A percentile compares a stretch with the other conserved stretches of the same genome.
These are phyloP conservation scores for Murina feae DNA, from an alignment of 2,113 vertebrate species.

Conservation along the genomic window DNA sequence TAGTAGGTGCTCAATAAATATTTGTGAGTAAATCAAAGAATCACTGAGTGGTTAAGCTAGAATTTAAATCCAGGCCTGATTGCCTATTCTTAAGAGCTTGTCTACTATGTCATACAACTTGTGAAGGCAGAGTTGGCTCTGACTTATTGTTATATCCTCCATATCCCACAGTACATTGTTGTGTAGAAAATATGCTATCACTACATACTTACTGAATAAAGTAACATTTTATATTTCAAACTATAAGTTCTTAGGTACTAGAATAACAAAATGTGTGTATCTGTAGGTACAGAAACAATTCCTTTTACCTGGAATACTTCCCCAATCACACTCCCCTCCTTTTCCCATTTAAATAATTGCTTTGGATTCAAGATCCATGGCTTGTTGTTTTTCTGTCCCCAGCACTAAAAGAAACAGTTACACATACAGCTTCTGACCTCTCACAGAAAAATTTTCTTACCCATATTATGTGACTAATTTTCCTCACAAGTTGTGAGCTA, in stretches of 20 bases:
- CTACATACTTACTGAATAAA: slow-evolving; percentile 6
- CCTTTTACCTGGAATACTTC: background rate
- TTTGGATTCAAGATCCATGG: background rate
- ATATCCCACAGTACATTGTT: background rate
- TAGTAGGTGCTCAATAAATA: background rate
- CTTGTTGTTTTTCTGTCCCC: background rate
- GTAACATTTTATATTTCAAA: slow-evolving; percentile 1
- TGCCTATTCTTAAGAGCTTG: background rate
- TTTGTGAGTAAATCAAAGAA: background rate
- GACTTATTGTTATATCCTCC: background rate
- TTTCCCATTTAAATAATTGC: background rate
- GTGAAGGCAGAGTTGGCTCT: background rate
- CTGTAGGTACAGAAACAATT: background rate
- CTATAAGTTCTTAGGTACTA: background rate
- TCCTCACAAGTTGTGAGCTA: background rate
- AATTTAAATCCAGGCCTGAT: background rate
- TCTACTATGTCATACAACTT: background rate
- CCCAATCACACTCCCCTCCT: background rate
- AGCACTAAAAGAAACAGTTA: background rate
- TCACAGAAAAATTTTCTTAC: background rate
- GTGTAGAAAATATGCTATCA: background rate
- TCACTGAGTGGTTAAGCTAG: background rate
- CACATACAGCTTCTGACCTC: background rate
- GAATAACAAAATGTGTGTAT: background rate
- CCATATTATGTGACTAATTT: background rate